Base-by-base conservation (phyloP, 2,888 invertebrate species). In the Acrobasis consociella region DNA sequence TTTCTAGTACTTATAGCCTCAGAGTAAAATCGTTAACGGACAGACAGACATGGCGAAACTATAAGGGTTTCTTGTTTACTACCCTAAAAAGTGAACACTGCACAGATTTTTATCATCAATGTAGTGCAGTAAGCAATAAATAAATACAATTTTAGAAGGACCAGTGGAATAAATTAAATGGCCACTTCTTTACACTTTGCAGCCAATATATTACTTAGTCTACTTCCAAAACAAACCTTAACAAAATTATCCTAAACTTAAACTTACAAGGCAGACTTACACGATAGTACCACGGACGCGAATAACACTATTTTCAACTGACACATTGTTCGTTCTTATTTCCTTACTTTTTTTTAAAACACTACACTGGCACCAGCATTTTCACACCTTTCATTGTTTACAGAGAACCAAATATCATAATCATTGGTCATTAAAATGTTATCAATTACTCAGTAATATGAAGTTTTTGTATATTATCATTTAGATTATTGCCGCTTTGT, bases 381-480 rank as follows among this genome's bases (percentile, higher is more conserved):
- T 46, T 13, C 16, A 38, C 55, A 62, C 63, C 62, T 56, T 69
- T 65, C 70, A 63, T 74, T 74, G 69, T 72, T 76, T 72, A 68
- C 68, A 70, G 55, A 65, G 38, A 63, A 49, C 61, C 52, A 46
- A 61, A 64, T 31, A 70, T 69, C 67, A 67, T 68, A 70, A 64
- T 67, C 76, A 67, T 64, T 64, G 70, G 64, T 68, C 76, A 67
- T 64, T 65, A 66, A 63, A 73, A 65, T 72, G 15, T 53, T 62
- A 58, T 68, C 75, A 75, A 65, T 70, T 75, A 72, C 68, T 65
- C 56, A 68, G 67, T 66, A 71, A 72, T 69, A 68, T 70, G 67
- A 69, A 70, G 66, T 64, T 66, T 60, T 60, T 60, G 15, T 15
- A 9, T 39, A 39, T 39, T 60, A 51, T 60, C 51, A 60, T 60